A percentile compares a stretch with the other conserved stretches of the same genome.
These are phyloP conservation scores for Endomychus coccineus DNA, from an alignment of 2,888 invertebrate genomes.

Conservation along the genomic window DNA sequence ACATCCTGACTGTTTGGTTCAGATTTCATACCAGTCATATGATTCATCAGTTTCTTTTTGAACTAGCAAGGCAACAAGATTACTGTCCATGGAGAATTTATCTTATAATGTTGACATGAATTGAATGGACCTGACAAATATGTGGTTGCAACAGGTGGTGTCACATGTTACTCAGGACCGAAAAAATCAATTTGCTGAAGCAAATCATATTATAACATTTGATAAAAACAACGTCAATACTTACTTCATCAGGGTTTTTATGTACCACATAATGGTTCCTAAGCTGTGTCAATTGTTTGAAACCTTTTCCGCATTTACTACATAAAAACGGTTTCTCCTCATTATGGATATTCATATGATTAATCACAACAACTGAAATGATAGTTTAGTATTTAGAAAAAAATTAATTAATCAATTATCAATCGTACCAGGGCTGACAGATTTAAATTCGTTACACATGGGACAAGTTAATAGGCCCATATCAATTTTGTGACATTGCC, in stretches of 20 bases:
- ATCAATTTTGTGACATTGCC: slow-evolving; percentile 58
- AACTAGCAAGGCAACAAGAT: too few relatives aligned
- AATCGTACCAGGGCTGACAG: slow-evolving; percentile 44
- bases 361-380: slow-evolving; percentile 48
- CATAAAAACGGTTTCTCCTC: slow-evolving; percentile 48
- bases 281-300: slow-evolving; percentile 55
- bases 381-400: slow-evolving; percentile 9
- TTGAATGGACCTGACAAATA: too few relatives aligned
- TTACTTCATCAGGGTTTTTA: slow-evolving; percentile 17
- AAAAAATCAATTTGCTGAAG: too few relatives aligned
- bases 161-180: too few relatives aligned
- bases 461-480: slow-evolving; percentile 53
- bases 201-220: too few relatives aligned
- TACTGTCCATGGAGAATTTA: too few relatives aligned
- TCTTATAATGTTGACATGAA: too few relatives aligned
- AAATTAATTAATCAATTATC: slow-evolving; percentile 2
- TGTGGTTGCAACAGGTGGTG: too few relatives aligned
- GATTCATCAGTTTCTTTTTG: too few relatives aligned
- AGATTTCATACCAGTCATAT: too few relatives aligned
- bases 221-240: neutral
- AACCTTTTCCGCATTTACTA: slow-evolving; percentile 51
- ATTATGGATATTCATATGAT: slow-evolving; percentile 58
- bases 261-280: slow-evolving; percentile 53
- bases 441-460: slow-evolving; percentile 50
- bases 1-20: too few relatives aligned